Base-by-base conservation (phyloP, 2,888 invertebrate species). In the Noctua comes region DNA sequence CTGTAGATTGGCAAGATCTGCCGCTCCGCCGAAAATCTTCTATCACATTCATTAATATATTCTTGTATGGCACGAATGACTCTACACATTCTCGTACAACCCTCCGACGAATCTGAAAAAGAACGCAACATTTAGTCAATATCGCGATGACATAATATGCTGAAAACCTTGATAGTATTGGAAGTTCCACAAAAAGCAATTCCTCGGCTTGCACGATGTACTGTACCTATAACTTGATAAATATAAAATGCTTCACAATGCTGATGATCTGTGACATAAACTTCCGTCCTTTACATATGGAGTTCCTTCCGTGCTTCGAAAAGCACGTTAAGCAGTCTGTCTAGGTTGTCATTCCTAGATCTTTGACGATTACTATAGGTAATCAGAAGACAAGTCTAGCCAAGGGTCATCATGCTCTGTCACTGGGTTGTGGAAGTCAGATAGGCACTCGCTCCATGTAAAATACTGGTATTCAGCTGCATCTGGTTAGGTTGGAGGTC, bases 11-110 rank as follows among this genome's bases (percentile, higher is more conserved):
- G 99, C 90, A 99, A 97, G 91, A 99, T 98, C 92, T 98, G 98
- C 86, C 99, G 97, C 94, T 99, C 99, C 62, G 98, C 98, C 71
- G 98, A 97, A 95, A 98, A 99, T 86, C 98, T 98, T 90, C 98
- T 98, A 97, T 99, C 99, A 97, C 99, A 99, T 96, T 99, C 99
- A 90, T 98, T 98, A 84, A 99, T 98, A 94, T 99, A 99, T 96
- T 99, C 99, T 94, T 99, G 98, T 91, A 99, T 97, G 91, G 99
- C 99, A 95, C 99, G 98, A 95, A 99, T 97, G 76, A 99, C 98
- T 88, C 99, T 98, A 94, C 99, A 99, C 98, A 99, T 99, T 95
- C 98, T 95, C 84, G 96, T 95, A 92, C 97, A 97, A 89, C 91
- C 93, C 88, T 95, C 95, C 16, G 93, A 91, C 76, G 93, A 93